Percentiles rank a stretch among this genome's conserved stretches.
These are phyloP conservation scores for Pheosia gnoma DNA, from an alignment of 2,888 invertebrate genomes.

Conservation along the genomic window DNA sequence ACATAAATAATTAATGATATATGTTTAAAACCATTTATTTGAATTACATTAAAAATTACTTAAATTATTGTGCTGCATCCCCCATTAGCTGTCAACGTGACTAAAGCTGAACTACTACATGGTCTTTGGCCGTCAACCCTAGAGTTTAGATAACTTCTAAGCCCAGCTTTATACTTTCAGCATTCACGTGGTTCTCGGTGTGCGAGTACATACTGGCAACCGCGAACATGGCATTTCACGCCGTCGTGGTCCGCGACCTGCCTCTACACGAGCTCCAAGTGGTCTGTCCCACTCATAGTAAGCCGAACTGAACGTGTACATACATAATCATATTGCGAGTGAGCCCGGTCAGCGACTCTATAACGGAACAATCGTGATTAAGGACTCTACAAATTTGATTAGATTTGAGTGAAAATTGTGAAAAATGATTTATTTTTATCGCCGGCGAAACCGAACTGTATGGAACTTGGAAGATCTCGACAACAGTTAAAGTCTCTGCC, in stretches of 20 bases:
- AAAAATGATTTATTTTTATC: too few species aligned
- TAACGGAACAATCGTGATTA: conserved; percentile 32
- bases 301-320: conserved; percentile 64
- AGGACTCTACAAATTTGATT: conserved; percentile 16
- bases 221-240: conserved; percentile 96
- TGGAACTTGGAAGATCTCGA: too few species aligned
- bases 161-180: conserved; percentile 72
- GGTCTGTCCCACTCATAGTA: conserved; percentile 74
- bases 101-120: too few species aligned
- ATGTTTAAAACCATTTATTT: too few species aligned
- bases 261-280: conserved; percentile 92
- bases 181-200: conserved; percentile 97
- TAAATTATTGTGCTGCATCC: too few species aligned
- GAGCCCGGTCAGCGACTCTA: conserved; percentile 26
- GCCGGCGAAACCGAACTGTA: too few species aligned
- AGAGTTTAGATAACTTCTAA: too few species aligned
- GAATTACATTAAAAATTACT: too few species aligned
- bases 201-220: conserved; percentile 96
- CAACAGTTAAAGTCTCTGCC: too few species aligned
- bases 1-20: too few species aligned
- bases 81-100: too few species aligned
- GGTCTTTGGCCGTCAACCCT: too few species aligned
- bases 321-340: conserved; percentile 27
- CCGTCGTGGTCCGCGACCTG: conserved; percentile 94
- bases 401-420: neutral